Evolutionary conservation across 1,140 invertebrate species (phyloP).

Genomic region (Drosophila takahashii): DNA sequence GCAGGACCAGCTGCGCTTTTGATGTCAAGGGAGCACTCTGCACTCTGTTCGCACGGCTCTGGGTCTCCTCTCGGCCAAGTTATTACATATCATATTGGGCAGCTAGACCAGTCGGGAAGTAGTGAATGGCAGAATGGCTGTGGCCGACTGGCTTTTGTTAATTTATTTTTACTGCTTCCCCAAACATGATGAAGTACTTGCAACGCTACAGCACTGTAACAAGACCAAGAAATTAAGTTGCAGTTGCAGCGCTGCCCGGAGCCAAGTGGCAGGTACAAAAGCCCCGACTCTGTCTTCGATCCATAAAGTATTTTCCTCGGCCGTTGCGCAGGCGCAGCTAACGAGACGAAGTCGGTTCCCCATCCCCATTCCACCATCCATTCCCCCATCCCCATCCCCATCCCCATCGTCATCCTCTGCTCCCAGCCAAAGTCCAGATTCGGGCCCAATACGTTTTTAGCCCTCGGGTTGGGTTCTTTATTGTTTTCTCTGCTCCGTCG

Average conservation of each 20-base stretch:
- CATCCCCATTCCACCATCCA: not conserved
- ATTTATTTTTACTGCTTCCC: slow-evolving; percentile 75
- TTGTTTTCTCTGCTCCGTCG: slow-evolving; percentile 53
- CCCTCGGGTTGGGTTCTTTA: slow-evolving; percentile 73
- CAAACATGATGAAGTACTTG: slow-evolving; percentile 71
- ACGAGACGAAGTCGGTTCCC: slow-evolving; percentile 50
- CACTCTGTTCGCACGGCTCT: slow-evolving; percentile 32
- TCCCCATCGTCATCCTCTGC: not conserved
- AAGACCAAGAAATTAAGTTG: slow-evolving; percentile 71
- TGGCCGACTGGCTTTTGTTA: slow-evolving; percentile 54
- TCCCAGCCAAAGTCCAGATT: slow-evolving; percentile 42
- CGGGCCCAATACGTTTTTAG: slow-evolving; percentile 53
- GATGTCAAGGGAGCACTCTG: slow-evolving; percentile 47
- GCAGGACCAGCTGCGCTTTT: slow-evolving; percentile 52
- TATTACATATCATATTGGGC: slow-evolving; percentile 64
- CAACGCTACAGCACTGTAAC: slow-evolving; percentile 13
- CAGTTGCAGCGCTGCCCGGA: slow-evolving; percentile 49
- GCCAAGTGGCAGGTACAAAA: slow-evolving; percentile 76
- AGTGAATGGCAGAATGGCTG: slow-evolving; percentile 25
- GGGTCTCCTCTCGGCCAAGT: slow-evolving; percentile 42
- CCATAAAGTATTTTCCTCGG: slow-evolving; percentile 71
- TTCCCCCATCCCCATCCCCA: not conserved
- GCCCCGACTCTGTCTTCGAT: slow-evolving; percentile 32
- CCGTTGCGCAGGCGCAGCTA: slow-evolving; percentile 65
- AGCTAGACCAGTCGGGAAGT: slow-evolving; percentile 61